Evolutionary conservation across 2,113 vertebrate genomes (phyloP).

Genomic region (Labeo rohita): DNA sequence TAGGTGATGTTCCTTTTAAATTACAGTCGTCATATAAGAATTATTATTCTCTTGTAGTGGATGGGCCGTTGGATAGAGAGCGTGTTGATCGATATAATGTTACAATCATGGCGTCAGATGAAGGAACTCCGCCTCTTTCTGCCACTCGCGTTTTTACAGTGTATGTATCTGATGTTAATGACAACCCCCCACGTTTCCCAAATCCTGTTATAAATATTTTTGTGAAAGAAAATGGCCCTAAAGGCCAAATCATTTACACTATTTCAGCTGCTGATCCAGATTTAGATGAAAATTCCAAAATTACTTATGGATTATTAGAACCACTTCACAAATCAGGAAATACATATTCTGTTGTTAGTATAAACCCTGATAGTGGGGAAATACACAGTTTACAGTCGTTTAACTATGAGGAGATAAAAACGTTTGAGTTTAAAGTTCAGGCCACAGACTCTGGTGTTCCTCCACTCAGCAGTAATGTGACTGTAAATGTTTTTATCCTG

Average conservation of each 20-base stretch:
- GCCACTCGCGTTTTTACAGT: conserved; percentile 72
- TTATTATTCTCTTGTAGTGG: conserved; percentile 82
- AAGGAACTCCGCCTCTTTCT: conserved; percentile 79
- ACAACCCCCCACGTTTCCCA: conserved; percentile 83
- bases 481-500: conserved; percentile 70
- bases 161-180: conserved; percentile 84
- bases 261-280: conserved; percentile 83
- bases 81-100: conserved; percentile 76
- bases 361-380: conserved; percentile 74
- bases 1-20: conserved; percentile 76
- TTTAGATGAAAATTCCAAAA: conserved; percentile 76
- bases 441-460: conserved; percentile 77
- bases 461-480: conserved; percentile 72
- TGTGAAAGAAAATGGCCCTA: conserved; percentile 82
- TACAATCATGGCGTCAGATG: conserved; percentile 78
- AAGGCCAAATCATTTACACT: conserved; percentile 71
- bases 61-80: conserved; percentile 81
- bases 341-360: conserved; percentile 66
- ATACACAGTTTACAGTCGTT: conserved; percentile 70
- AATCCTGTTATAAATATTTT: conserved; percentile 71
- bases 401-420: conserved; percentile 74
- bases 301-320: conserved; percentile 78
- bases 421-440: conserved; percentile 75
- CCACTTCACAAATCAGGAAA: conserved; percentile 56
- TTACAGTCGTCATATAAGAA: conserved; percentile 83